Percentiles rank a stretch among this genome's conserved stretches.
These are phyloP conservation scores for Agraylea sexmaculata DNA, from an alignment of 1,140 invertebrate species.

Conservation along the genomic window DNA sequence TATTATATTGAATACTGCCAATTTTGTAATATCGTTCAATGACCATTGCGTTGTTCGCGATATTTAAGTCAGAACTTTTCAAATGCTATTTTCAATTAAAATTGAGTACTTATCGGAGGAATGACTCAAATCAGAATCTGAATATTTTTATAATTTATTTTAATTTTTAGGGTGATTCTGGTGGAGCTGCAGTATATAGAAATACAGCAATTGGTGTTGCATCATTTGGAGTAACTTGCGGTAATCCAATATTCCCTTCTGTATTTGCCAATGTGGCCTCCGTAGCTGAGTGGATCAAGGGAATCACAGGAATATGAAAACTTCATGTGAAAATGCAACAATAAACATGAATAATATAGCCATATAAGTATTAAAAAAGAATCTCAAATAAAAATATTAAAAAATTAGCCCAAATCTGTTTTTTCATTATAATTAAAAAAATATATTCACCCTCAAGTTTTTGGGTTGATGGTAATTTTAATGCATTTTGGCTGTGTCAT, in stretches of 20 bases:
- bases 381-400: neutral
- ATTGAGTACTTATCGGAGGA: too few relatives aligned
- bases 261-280: slow-evolving; percentile 35
- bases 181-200: slow-evolving; percentile 33
- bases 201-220: slow-evolving; percentile 33
- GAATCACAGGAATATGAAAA: slow-evolving; percentile 30
- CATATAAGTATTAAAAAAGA: neutral
- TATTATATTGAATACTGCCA: too few relatives aligned
- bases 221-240: slow-evolving; percentile 35
- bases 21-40: too few relatives aligned
- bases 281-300: slow-evolving; percentile 31
- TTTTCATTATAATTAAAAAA: neutral
- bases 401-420: slow-evolving; percentile 2
- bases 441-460: neutral
- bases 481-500: neutral
- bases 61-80: too few relatives aligned
- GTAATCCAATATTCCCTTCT: slow-evolving; percentile 32
- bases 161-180: slow-evolving; percentile 32
- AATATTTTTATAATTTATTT: neutral
- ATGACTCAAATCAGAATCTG: too few relatives aligned
- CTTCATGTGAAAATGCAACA: neutral
- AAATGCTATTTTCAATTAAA: too few relatives aligned
- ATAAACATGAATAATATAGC: neutral
- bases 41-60: too few relatives aligned
- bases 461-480: slow-evolving; percentile 2